Evolutionary conservation across 2,888 invertebrate genomes (phyloP), one percentile per base, ranked within the genome.

Genomic region (Salpingus planirostris): DNA sequence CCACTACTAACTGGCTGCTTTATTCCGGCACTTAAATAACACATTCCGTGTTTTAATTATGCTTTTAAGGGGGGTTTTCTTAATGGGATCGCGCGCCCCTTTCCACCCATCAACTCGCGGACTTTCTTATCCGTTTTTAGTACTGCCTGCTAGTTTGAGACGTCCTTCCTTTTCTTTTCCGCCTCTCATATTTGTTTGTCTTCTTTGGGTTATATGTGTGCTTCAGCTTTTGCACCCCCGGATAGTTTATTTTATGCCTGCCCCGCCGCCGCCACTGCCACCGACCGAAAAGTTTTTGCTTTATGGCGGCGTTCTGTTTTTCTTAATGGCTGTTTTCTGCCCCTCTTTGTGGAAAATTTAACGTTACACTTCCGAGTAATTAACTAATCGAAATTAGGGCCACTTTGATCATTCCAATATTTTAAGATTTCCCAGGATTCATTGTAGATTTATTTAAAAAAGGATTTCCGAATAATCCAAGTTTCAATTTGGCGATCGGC

Each of bases 1-100:
- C n/a, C n/a, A n/a, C n/a, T 10, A 23, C 23, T 23, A 27, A 11
- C 26, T 3, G 14, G 27, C n/a, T 14, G 51, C 53, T 57, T 57
- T 54, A 56, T 54, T 54, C 54, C 44, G 55, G 45, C 49, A 53
- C 54, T 58, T 59, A 55, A 57, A 54, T 50, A n/a, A 54, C 52
- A 57, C 57, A 57, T 58, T 56, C 55, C 55, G 52, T 52, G 57
- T 59, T 57, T 57, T 59, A 59, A 59, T 58, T 59, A 57, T 56
- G 57, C 59, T 58, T 59, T 58, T 57, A 58, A 55, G 40, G 50
- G 46, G 48, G 46, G 43, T 40, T 37, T 37, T 40, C 43, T 46
- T 56, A 57, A 56, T 54, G 55, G 52, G 54, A 50, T 50, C 53
- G 46, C 47, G 37, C 42, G 31, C n/a, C n/a, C n/a, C n/a, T n/a